phyloP scores from a whole-genome alignment of 2,888 invertebrate genomes.

The Agrotis ipsilon region DNA sequence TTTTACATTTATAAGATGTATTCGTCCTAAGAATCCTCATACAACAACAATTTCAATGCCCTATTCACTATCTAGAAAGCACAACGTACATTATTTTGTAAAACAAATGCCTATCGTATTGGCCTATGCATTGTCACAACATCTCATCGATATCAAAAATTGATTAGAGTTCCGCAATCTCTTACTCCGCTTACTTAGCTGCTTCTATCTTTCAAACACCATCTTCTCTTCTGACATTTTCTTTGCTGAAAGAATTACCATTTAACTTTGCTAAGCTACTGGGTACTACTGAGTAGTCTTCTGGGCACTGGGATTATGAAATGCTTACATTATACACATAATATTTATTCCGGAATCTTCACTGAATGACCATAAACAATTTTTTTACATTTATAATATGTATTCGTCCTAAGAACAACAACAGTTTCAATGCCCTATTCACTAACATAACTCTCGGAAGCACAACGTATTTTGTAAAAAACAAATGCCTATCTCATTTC shows the following conservation, averaged over 20 bases:
- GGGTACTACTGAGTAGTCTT: no score
- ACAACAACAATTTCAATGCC: no score
- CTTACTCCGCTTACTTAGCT: no score
- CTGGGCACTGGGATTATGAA: not conserved
- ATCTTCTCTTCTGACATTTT: not conserved
- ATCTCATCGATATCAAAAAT: constrained; percentile 43
- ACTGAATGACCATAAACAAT: no score
- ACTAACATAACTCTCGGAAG: not conserved
- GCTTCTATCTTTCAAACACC: no score
- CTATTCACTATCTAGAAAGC: not conserved
- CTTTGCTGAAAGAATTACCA: not conserved
- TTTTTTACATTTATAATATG: no score
- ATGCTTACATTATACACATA: no score
- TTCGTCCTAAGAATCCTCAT: no score
- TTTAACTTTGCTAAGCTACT: not conserved
- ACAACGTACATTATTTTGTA: constrained; percentile 5
- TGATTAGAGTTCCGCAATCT: no score
- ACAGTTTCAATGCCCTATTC: not conserved
- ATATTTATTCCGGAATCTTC: no score
- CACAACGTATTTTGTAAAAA: constrained; percentile 1
- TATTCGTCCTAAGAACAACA: no score
- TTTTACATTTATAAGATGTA: no score
- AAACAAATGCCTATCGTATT: constrained; percentile 6
- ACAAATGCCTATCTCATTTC: constrained; percentile 2
- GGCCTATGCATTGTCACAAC: not conserved